Base-by-base conservation (phyloP, 2,113 vertebrate species). In the Silurus glanis region DNA sequence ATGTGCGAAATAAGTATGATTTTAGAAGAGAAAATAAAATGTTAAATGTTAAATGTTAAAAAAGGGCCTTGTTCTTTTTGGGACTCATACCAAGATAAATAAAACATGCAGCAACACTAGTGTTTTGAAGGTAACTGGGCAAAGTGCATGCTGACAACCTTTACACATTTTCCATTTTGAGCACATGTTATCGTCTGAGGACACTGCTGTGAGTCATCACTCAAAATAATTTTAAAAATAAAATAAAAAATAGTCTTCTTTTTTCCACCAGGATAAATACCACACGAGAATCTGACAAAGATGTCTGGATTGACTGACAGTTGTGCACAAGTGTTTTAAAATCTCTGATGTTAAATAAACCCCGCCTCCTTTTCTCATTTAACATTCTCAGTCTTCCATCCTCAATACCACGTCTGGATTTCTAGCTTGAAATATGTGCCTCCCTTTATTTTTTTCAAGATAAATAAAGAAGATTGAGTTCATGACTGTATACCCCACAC, bases 1-100 rank as follows among this genome's bases (percentile, higher is more conserved):
- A 25, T 61, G 76, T 37, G 71, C 10, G 87, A 88, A 91, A 91
- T 87, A 76, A 89, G 87, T 82, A 87, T 37, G 23, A 74, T 81
- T 17, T n/a, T 87, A 37, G 9, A 37, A 67, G 9, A 13, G 21
- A 51, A 13, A 56, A 66, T 66, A 67, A 74, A 74, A 45, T 51
- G 21, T 12, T 21, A 49, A 21, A 49, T 45, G 8, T 49, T 16
- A 53, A n/a, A 76, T 53, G 9, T 49, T 2, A 23, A n/a, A 75
- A 75, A 78, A 51, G 21, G 10, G 23, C 10, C 17, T 74, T 19
- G 19, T 74, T 51, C 45, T 74, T 47, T 74, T 74, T 74, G 71
- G 9, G 47, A 74, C 51, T 12, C 19, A 23, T 51, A 23, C 45
- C 9, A 37, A 37, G 37, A 37, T 37, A 37, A 37, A 37, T 37